Percentiles rank a stretch among this genome's conserved stretches.
Evolutionary conservation across 1,140 invertebrate genomes (phyloP).

Genomic region (Drosophila bipectinata): DNA sequence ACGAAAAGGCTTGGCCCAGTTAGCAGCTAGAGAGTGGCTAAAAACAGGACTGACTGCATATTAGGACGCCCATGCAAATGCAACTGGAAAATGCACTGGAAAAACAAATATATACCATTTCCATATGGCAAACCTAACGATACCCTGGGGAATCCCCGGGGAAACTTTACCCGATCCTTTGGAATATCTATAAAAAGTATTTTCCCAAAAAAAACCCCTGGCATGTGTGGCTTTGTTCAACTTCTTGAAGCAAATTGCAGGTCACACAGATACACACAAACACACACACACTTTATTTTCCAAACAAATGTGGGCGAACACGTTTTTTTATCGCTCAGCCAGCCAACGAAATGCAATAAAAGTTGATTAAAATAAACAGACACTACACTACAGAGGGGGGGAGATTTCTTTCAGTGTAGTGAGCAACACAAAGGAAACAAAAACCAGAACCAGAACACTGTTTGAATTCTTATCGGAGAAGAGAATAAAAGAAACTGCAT

Average conservation of each 20-base stretch:
- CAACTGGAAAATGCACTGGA: conserved; percentile 10
- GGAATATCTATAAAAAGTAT: conserved; percentile 21
- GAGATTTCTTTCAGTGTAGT: conserved; percentile 3
- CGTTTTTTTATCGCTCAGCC: conserved; percentile 73
- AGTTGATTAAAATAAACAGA: conserved; percentile 77
- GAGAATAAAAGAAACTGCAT: conserved; percentile 49
- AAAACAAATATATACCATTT: background rate
- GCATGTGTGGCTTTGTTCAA: conserved; percentile 63
- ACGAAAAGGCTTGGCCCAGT: conserved; percentile 65
- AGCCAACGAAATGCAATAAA: conserved; percentile 77
- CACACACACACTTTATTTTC: too few relatives aligned
- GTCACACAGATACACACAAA: conserved; percentile 21
- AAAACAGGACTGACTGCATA: conserved; percentile 70
- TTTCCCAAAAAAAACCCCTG: conserved; percentile 65
- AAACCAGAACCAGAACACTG: conserved; percentile 12
- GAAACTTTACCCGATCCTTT: background rate
- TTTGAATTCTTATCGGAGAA: conserved; percentile 21
- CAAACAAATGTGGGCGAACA: conserved; percentile 73
- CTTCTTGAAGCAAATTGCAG: conserved; percentile 59
- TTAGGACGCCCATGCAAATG: conserved; percentile 61
- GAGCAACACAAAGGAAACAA: conserved; percentile 7
- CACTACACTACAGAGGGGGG: conserved; percentile 3
- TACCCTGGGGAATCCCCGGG: too few relatives aligned
- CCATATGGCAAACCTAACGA: too few relatives aligned
- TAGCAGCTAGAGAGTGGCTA: conserved; percentile 43